phyloP scores from a whole-genome alignment of 1,140 invertebrate genomes.

The Drosophila lini region DNA sequence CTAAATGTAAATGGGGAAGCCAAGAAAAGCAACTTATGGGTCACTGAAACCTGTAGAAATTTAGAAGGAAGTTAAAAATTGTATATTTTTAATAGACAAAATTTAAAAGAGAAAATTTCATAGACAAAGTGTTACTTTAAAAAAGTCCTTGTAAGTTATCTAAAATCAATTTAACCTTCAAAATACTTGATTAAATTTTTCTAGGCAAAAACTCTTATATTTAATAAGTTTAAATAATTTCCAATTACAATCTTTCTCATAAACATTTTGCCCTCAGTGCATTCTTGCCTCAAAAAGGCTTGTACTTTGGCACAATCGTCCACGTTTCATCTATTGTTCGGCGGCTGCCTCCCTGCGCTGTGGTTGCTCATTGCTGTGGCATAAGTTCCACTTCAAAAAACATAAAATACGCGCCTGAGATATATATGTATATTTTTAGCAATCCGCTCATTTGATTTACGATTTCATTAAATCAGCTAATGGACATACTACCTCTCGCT shows the following conservation, averaged over 20 bases:
- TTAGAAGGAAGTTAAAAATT: neutral
- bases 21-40: no score
- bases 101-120: neutral
- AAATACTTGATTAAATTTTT: neutral
- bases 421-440: constrained; percentile 66
- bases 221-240: no score
- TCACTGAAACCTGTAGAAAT: neutral
- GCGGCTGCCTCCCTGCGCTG: constrained; percentile 29
- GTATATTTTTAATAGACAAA: neutral
- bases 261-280: neutral
- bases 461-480: constrained; percentile 83
- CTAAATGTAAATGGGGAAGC: no score
- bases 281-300: constrained; percentile 18
- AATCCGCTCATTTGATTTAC: constrained; percentile 81
- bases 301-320: constrained; percentile 73
- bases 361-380: constrained; percentile 55
- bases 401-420: constrained; percentile 75
- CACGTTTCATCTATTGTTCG: constrained; percentile 80
- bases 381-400: constrained; percentile 82
- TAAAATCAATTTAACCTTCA: neutral
- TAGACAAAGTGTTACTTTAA: no score
- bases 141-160: neutral
- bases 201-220: no score
- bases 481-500: constrained; percentile 65
- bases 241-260: neutral